Evolutionary conservation across 2,888 invertebrate genomes (phyloP).

Genomic region (Neuroscelio doddi): DNA sequence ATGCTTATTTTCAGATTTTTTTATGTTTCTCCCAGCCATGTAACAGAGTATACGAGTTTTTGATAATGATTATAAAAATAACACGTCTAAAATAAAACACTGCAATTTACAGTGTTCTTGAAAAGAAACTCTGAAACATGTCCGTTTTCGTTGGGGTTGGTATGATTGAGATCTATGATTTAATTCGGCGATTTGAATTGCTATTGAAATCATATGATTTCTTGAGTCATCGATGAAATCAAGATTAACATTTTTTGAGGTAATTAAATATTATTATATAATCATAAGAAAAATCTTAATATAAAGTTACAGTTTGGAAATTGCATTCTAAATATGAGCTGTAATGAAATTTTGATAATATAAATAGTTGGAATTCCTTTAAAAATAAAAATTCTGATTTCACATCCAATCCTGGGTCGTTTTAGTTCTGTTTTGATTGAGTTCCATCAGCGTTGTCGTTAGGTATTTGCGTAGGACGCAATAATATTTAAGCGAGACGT

Average conservation of each 20-base stretch:
- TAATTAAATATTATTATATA: too few relatives aligned
- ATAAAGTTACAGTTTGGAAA: too few relatives aligned
- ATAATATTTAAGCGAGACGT: slow-evolving; percentile 64
- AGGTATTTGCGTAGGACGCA: slow-evolving; percentile 69
- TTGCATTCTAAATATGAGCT: too few relatives aligned
- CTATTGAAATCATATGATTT: too few relatives aligned
- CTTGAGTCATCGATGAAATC: too few relatives aligned
- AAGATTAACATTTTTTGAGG: too few relatives aligned
- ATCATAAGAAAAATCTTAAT: too few relatives aligned
- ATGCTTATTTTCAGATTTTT: slow-evolving; percentile 21
- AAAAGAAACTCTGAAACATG: slow-evolving; percentile 35
- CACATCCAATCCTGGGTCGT: slow-evolving; percentile 26
- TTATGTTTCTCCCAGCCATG: slow-evolving; percentile 32
- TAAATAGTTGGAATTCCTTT: too few relatives aligned
- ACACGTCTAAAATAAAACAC: too few relatives aligned
- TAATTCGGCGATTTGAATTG: not conserved
- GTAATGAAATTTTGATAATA: too few relatives aligned
- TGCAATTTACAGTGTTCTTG: too few relatives aligned
- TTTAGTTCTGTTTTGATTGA: slow-evolving; percentile 59
- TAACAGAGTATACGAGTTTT: slow-evolving; percentile 60
- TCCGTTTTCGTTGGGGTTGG: slow-evolving; percentile 27
- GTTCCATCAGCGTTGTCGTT: slow-evolving; percentile 70
- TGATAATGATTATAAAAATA: too few relatives aligned
- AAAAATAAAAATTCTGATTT: slow-evolving; percentile 5
- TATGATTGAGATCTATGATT: slow-evolving; percentile 1